Conservation (phyloP, 2,797 vertebrate genomes). For the Sylvilagus floridanus region DNA sequence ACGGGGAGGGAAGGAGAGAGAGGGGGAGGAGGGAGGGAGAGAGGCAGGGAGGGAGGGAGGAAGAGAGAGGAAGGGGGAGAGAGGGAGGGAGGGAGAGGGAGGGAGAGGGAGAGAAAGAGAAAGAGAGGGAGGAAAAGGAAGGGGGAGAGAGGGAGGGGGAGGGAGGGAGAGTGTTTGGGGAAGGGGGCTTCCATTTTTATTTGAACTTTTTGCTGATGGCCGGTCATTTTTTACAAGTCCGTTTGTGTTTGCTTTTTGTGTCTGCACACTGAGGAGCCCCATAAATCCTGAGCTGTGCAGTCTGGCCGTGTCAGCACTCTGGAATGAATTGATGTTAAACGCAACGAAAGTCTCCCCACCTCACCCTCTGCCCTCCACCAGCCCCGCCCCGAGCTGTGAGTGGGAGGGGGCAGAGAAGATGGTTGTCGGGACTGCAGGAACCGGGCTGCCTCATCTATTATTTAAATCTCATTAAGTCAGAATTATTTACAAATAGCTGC, state of each 20-base stretch:
- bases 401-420: conserved; percentile 78
- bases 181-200: background rate
- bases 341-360: conserved; percentile 92
- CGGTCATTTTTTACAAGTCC: conserved; percentile 53
- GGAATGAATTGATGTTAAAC: conserved; percentile 96
- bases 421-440: background rate
- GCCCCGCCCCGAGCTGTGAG: conserved; percentile 65
- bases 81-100: background rate
- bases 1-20: accelerated
- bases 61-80: accelerated
- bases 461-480: conserved; percentile 81
- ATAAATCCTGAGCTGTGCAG: conserved; percentile 93
- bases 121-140: too few relatives aligned
- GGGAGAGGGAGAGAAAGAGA: accelerated
- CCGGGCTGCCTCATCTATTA: conserved; percentile 75
- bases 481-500: conserved; percentile 83
- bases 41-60: accelerated
- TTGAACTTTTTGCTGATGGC: background rate
- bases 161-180: too few relatives aligned
- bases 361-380: conserved; percentile 84
- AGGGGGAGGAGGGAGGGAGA: too few relatives aligned
- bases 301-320: conserved; percentile 94
- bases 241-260: conserved; percentile 88
- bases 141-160: background rate
- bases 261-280: conserved; percentile 93